Base-by-base conservation (phyloP, 2,113 vertebrate genomes). In the Tetrax tetrax region DNA sequence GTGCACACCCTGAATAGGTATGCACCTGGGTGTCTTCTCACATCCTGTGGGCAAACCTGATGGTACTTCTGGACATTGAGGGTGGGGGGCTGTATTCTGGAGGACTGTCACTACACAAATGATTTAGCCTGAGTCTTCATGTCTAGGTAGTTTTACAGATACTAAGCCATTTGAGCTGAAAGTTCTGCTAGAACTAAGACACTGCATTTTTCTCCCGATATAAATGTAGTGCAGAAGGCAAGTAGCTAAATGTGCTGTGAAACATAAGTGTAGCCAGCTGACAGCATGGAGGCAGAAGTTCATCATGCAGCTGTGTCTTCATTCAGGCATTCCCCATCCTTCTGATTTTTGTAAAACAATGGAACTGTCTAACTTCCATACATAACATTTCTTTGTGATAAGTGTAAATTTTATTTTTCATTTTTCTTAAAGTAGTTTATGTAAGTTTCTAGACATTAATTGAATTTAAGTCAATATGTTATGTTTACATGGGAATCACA, bases 271-370 rank as follows among this genome's bases (percentile, higher is more conserved):
- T 35, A 64, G 19, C 13, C 65, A 79, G 10, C 7, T 71, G 60
- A 47, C 31, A 66, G 20, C 14, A 70, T 6, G 16, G 37, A 89
- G 51, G 7, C 27, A 83, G 20, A 75, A 83, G 47, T 38, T 90
- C 31, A 50, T 77, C 20, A 61, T 35, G 28, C 9, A 65, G 56
- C 41, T 65, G 8, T 50, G 37, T 61, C 20, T 90, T 70, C 47
- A 27, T 91, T 64, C 0, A 0, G 12, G 10, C 8, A n/a, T 59
- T 70, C 21, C 13, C 2, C 9, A 79, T 25, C 19, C 14, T 66
- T 94, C 61, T 37, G 18, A 14, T 38, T 68, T 86, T 59, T 64
- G 9, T 65, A 72, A 75, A 87, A 27, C 14, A 79, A 37, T 3
- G 5, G 50, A 57, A 45, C 7, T 23, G 6, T 41, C 35, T 53